Percentiles rank a stretch among this genome's conserved stretches.
Conservation (phyloP, 2,113 vertebrate species). For the Oreochromis aureus region DNA sequence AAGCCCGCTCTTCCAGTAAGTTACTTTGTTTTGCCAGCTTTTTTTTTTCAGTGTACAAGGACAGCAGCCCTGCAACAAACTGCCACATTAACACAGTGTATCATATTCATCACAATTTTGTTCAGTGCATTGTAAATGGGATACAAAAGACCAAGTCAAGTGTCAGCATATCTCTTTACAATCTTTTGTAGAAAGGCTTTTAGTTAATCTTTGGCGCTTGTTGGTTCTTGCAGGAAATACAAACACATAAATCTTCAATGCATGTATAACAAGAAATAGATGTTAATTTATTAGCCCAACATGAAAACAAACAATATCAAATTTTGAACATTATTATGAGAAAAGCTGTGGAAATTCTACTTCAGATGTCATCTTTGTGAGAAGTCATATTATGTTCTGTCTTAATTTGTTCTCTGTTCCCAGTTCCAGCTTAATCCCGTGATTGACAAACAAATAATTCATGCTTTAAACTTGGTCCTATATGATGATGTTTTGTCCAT, state of each 20-base stretch:
- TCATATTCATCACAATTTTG: background rate
- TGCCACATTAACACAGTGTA: background rate
- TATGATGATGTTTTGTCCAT: background rate
- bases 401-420: background rate
- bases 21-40: constrained; percentile 2
- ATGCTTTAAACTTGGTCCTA: background rate
- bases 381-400: rapidly evolving
- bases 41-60: background rate
- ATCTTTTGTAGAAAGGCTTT: background rate
- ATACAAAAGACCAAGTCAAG: background rate
- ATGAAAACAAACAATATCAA: background rate
- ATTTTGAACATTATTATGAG: background rate
- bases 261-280: background rate
- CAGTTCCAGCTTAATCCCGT: background rate
- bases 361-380: background rate
- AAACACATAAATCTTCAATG: background rate
- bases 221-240: background rate
- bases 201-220: background rate
- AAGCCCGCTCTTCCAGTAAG: constrained; percentile 32
- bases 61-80: constrained; percentile 14
- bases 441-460: background rate
- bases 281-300: background rate
- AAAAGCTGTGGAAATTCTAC: background rate
- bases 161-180: background rate
- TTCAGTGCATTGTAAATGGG: background rate